Evolutionary conservation across 2,797 vertebrate species (phyloP).

Genomic region (Acropternis orthonyx): DNA sequence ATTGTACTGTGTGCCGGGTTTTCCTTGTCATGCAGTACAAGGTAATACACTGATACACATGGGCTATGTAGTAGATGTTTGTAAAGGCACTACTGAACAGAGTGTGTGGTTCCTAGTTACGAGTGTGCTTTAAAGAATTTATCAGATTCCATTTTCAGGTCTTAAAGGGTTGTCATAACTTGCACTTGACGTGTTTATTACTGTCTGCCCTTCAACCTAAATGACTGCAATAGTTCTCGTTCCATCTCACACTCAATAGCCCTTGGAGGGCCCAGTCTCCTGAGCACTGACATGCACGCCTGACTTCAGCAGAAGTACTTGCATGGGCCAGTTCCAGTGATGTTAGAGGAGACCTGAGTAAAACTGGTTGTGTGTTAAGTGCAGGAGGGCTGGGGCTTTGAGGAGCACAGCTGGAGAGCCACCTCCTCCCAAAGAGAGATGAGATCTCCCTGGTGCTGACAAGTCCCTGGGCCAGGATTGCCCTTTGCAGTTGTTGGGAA

Average conservation of each 20-base stretch:
- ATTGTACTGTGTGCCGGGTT: background rate
- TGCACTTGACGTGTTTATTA: background rate
- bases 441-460: background rate
- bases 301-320: background rate
- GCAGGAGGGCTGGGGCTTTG: background rate
- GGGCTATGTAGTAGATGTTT: background rate
- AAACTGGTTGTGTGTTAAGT: background rate
- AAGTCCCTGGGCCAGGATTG: fast-evolving
- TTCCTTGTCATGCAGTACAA: background rate
- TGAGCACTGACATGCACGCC: fast-evolving
- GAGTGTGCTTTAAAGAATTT: background rate
- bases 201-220: background rate
- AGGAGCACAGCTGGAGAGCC: background rate
- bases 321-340: fast-evolving
- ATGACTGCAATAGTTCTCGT: background rate
- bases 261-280: background rate
- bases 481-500: background rate
- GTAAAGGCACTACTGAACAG: background rate
- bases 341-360: background rate
- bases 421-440: background rate
- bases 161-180: background rate
- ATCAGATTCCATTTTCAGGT: background rate
- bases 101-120: background rate
- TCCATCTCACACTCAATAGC: background rate
- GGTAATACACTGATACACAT: background rate